Conservation (phyloP, 2,888 invertebrate species). For the Ophraella communa region DNA sequence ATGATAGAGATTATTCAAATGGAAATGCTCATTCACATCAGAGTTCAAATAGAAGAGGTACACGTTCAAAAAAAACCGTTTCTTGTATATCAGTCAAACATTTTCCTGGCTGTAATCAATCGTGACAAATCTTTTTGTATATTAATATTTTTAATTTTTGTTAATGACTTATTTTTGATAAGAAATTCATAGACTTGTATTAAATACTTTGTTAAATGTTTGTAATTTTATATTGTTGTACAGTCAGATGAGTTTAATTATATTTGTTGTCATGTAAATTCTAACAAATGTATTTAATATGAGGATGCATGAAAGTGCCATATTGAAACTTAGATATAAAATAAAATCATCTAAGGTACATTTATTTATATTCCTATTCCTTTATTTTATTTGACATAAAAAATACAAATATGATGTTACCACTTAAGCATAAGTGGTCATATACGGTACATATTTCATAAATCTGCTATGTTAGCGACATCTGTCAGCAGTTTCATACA, state of each 20-base stretch:
- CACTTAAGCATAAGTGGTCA: too few species aligned
- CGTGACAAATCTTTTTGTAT: slow-evolving; percentile 61
- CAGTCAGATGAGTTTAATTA: slow-evolving; percentile 50
- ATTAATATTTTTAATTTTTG: slow-evolving; percentile 36
- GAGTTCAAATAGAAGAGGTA: slow-evolving; percentile 61
- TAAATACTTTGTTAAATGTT: slow-evolving; percentile 48
- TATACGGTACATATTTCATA: too few species aligned
- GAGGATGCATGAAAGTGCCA: slow-evolving; percentile 49
- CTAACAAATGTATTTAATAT: slow-evolving; percentile 47
- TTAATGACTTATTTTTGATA: slow-evolving; percentile 38
- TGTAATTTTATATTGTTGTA: slow-evolving; percentile 54
- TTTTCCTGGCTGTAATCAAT: slow-evolving; percentile 68
- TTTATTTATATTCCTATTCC: too few species aligned
- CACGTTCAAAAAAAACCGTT: slow-evolving; percentile 66
- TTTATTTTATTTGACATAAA: too few species aligned
- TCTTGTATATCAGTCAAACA: slow-evolving; percentile 67
- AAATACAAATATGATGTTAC: too few species aligned
- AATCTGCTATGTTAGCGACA: too few species aligned
- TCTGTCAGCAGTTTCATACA: too few species aligned
- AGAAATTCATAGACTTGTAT: slow-evolving; percentile 41
- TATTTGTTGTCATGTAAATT: slow-evolving; percentile 47
- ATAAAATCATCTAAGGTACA: slow-evolving; percentile 8
- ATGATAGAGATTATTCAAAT: slow-evolving; percentile 44
- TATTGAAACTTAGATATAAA: slow-evolving; percentile 41
- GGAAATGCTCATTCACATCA: slow-evolving; percentile 55